Conservation (phyloP, 2,888 invertebrate genomes). For the Rotaria sp. region DNA sequence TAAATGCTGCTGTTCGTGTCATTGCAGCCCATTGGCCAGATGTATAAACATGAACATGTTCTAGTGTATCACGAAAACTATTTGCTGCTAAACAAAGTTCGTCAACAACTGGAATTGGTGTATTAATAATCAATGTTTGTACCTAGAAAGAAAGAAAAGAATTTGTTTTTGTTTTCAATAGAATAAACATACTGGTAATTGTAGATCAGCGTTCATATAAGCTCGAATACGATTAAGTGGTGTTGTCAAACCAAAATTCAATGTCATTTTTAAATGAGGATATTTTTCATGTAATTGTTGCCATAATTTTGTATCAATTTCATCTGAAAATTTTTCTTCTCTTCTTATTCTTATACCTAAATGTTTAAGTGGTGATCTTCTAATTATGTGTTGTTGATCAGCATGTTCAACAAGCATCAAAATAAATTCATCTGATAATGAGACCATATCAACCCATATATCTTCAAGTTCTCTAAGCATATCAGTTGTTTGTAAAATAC, state of each 20-base stretch:
- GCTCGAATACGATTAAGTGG: not conserved
- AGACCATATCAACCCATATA: slow-evolving; percentile 14
- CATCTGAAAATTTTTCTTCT: slow-evolving; percentile 23
- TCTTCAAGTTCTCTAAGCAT: not conserved
- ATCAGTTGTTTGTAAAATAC: not conserved
- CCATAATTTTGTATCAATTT: not conserved
- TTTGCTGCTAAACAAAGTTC: slow-evolving; percentile 9
- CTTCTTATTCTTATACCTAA: slow-evolving; percentile 2
- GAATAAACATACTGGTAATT: not conserved
- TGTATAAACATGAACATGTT: slow-evolving; percentile 3
- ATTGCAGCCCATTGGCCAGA: not conserved
- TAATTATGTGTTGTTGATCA: not conserved
- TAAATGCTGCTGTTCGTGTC: not conserved
- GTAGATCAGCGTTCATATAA: not conserved
- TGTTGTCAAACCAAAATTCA: slow-evolving; percentile 22
- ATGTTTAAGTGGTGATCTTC: not conserved
- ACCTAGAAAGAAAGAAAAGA: not conserved
- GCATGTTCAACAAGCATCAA: not conserved
- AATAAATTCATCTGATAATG: slow-evolving; percentile 1
- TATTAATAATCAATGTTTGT: not conserved
- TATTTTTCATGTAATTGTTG: not conserved
- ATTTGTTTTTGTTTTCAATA: no score
- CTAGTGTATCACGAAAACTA: not conserved
- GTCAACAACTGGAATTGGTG: not conserved
- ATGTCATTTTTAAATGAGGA: not conserved